Conservation (phyloP, 1,140 invertebrate genomes). For the Euglossa dilemma region DNA sequence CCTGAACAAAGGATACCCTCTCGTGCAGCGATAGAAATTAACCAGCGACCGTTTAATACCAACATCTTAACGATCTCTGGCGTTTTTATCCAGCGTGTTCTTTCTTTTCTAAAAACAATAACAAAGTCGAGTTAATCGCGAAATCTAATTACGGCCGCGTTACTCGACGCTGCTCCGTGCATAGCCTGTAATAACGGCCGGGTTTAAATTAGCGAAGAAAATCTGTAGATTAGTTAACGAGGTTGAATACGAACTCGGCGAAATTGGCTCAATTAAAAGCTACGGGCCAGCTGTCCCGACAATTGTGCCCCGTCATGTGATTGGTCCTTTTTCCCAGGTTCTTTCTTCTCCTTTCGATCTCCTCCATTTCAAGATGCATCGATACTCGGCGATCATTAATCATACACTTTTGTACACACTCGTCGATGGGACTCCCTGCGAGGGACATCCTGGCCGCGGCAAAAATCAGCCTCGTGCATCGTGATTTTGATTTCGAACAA, state of each 20-base stretch:
- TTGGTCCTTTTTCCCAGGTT: slow-evolving; percentile 70
- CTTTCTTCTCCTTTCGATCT: slow-evolving; percentile 70
- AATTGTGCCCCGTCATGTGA: slow-evolving; percentile 74
- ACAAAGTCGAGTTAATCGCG: background rate
- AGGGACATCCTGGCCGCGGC: slow-evolving; percentile 58
- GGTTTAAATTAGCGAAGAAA: slow-evolving; percentile 74
- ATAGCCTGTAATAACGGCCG: slow-evolving; percentile 19
- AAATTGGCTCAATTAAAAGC: slow-evolving; percentile 77
- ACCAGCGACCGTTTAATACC: no score
- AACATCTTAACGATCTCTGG: background rate
- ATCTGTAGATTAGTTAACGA: slow-evolving; percentile 76
- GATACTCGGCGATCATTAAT: slow-evolving; percentile 77
- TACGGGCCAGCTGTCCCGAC: slow-evolving; percentile 68
- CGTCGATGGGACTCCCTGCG: slow-evolving; percentile 65
- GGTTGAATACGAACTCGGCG: slow-evolving; percentile 67
- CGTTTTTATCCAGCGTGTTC: background rate
- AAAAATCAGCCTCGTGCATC: slow-evolving; percentile 57
- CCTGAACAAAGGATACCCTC: no score
- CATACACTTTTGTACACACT: slow-evolving; percentile 72
- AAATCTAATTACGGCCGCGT: slow-evolving; percentile 24
- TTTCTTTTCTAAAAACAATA: background rate
- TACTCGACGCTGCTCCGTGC: background rate
- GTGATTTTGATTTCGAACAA: slow-evolving; percentile 38
- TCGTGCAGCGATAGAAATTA: no score
- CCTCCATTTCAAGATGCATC: slow-evolving; percentile 70